Percentiles rank a stretch among this genome's conserved stretches.
These are phyloP conservation scores for Acronicta aceris DNA, from an alignment of 2,888 invertebrate species.

Conservation along the genomic window DNA sequence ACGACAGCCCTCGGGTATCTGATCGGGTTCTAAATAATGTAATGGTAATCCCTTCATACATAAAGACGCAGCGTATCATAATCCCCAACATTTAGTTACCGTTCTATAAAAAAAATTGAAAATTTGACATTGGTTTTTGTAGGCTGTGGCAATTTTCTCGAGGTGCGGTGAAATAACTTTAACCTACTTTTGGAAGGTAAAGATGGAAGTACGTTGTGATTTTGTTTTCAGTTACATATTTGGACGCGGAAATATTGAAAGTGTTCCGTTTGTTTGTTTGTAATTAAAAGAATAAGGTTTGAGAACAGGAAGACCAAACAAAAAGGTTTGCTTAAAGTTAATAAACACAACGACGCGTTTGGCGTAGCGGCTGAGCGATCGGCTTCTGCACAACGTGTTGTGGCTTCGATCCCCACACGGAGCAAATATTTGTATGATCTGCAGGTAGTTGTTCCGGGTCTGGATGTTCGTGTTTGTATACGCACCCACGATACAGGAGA, in stretches of 20 bases:
- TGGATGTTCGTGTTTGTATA: no score
- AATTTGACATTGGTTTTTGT: conserved; percentile 7
- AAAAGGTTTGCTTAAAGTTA: background rate
- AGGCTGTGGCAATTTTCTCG: conserved; percentile 27
- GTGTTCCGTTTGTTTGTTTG: conserved; percentile 10
- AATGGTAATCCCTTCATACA: conserved; percentile 43
- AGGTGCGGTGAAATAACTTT: conserved; percentile 35
- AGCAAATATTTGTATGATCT: no score
- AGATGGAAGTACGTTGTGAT: conserved; percentile 24
- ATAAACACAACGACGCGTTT: no score
- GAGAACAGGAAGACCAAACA: background rate
- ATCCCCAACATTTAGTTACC: conserved; percentile 5
- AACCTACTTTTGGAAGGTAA: conserved; percentile 37
- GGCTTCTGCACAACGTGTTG: no score
- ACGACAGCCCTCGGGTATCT: conserved; percentile 52
- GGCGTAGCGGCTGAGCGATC: no score
- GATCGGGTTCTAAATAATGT: conserved; percentile 54
- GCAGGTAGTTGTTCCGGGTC: no score
- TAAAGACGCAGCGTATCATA: conserved; percentile 32
- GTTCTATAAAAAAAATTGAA: background rate
- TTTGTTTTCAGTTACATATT: conserved; percentile 24
- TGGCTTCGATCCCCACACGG: no score
- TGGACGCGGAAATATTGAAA: conserved; percentile 12
- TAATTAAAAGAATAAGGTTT: conserved; percentile 1
- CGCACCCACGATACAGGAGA: no score